These are phyloP conservation scores for Rattus norvegicus DNA, from an alignment of 2,113 vertebrate species.

Conservation along the genomic window GRCr8 NC_086024.1:64324001-64324500, in stretches of 20 bases:
- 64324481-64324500: neutral
- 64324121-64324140: neutral
- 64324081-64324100: neutral
- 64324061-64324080: neutral
- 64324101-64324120: neutral
- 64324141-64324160: neutral
- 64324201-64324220: too few relatives aligned
- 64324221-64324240: neutral
- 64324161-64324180: neutral
- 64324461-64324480: neutral
- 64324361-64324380: neutral
- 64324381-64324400: neutral
- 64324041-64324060: neutral
- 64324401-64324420: neutral
- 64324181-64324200: neutral
- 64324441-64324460: neutral
- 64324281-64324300: neutral
- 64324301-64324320: neutral
- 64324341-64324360: neutral
- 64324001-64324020: neutral
- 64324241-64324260: neutral
- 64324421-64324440: neutral
- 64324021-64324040: neutral
- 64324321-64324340: neutral
- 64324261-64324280: neutral